Base-by-base conservation (phyloP, 2,797 vertebrate species). In the Sternarchorhynchus goeldii region DNA sequence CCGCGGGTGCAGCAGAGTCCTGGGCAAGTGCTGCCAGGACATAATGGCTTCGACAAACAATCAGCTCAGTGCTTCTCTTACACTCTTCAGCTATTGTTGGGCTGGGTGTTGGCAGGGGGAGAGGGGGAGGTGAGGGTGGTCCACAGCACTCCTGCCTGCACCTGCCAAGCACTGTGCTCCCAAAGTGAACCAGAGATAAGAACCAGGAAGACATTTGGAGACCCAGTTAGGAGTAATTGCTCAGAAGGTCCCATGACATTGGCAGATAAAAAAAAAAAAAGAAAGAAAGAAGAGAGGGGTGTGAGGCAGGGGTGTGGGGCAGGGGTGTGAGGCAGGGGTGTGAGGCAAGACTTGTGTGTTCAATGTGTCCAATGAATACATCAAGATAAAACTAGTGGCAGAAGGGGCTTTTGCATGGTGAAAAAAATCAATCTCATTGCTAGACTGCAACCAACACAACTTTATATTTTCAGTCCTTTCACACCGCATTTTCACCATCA, bases 11-110 rank as follows among this genome's bases (percentile, higher is more conserved):
- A 6, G 71, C 67, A 77, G 82, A 83, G 83, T 90, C 79, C 79
- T 84, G 71, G 31, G 85, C 78, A 84, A 87, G 85, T 86, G 85
- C 78, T 84, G 65, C 77, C 81, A 77, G 82, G 80, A 79, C 86
- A 90, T 90, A 91, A 92, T 90, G 86, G 88, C 80, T 77, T 88
- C 91, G 90, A 90, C 89, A 90, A 90, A 93, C 90, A 90, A 87
- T 83, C 83, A 82, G 85, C 87, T 82, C 88, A 91, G 86, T 81
- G 86, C 85, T 86, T 68, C 74, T 87, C 86, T 86, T 84, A 85
- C 85, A n/a, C 45, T 71, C 66, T 81, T 81, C 75, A 60, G 58
- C 21, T 50, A 6, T 56, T 21, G 68, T 57, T 56, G 29, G 68
- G 45, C 2, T 50, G 45, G 29, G 29, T 41, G 81, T 82, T 85